A percentile compares a stretch with the other conserved stretches of the same genome.
These are phyloP conservation scores for Masnerella sp. DNA, from an alignment of 2,888 invertebrate genomes.

Conservation along the genomic window DNA sequence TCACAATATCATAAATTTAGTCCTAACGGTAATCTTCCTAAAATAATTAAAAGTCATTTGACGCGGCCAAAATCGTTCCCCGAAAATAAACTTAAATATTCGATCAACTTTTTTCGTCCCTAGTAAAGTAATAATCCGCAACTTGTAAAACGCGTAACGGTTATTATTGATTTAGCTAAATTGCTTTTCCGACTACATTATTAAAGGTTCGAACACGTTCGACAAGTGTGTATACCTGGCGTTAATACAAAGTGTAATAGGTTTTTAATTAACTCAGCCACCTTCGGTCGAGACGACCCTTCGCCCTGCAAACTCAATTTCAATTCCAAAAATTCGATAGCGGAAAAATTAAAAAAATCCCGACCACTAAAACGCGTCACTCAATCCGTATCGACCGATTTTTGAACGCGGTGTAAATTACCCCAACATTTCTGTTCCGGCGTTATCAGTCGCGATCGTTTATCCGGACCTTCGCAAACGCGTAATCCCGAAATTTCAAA, in stretches of 20 bases:
- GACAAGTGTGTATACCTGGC: constrained; percentile 4
- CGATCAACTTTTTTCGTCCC: constrained; percentile 17
- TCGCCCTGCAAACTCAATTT: constrained; percentile 16
- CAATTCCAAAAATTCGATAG: too few species aligned
- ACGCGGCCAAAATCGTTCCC: background rate
- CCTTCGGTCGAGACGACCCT: constrained; percentile 1
- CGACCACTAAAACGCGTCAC: too few species aligned
- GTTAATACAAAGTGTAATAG: constrained; percentile 43
- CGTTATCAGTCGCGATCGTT: too few species aligned
- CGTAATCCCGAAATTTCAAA: too few species aligned
- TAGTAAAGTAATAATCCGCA: constrained; percentile 16
- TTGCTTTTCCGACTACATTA: constrained; percentile 35
- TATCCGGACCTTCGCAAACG: too few species aligned
- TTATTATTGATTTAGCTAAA: constrained; percentile 45
- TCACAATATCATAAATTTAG: constrained; percentile 18
- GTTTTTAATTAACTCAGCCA: constrained; percentile 31
- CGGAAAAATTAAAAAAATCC: background rate
- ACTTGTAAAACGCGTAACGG: constrained; percentile 26
- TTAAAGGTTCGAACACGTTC: constrained; percentile 29
- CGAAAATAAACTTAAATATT: constrained; percentile 25
- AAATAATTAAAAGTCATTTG: constrained; percentile 14
- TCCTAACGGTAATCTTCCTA: constrained; percentile 7
- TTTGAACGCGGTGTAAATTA: too few species aligned
- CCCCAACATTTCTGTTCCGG: too few species aligned
- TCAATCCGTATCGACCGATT: too few species aligned